phyloP scores from a whole-genome alignment of 2,888 invertebrate species.

The Drosophila pseudotakahashii region DNA sequence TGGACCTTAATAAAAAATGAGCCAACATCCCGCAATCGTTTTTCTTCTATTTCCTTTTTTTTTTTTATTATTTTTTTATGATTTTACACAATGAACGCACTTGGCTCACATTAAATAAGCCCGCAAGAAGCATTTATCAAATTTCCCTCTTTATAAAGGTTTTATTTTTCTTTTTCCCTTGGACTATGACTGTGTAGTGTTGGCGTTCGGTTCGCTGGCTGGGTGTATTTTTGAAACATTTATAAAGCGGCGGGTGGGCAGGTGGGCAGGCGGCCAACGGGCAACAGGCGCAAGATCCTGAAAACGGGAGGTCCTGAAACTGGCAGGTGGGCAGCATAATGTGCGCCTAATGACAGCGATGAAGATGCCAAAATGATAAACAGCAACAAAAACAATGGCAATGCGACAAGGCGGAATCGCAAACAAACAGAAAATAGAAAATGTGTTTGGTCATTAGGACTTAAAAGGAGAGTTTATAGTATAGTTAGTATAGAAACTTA shows the following conservation, averaged over 20 bases:
- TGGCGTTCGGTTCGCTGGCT: slow-evolving; percentile 29
- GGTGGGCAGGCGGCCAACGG: slow-evolving; percentile 53
- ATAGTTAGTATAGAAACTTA: not conserved
- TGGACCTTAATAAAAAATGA: slow-evolving; percentile 28
- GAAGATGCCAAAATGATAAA: slow-evolving; percentile 81
- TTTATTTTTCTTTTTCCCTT: slow-evolving; percentile 17
- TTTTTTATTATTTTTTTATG: slow-evolving; percentile 61
- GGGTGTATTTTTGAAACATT: slow-evolving; percentile 67
- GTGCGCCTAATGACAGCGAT: slow-evolving; percentile 80
- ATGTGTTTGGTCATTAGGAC: slow-evolving; percentile 67
- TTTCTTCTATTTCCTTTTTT: slow-evolving; percentile 8
- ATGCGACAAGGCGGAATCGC: slow-evolving; percentile 36
- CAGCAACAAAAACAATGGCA: slow-evolving; percentile 58
- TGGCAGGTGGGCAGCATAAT: slow-evolving; percentile 58
- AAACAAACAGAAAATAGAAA: slow-evolving; percentile 59
- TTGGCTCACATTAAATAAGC: slow-evolving; percentile 78
- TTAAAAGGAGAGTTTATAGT: slow-evolving; percentile 5
- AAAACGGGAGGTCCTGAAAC: slow-evolving; percentile 8
- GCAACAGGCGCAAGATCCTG: slow-evolving; percentile 14
- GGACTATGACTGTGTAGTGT: slow-evolving; percentile 33
- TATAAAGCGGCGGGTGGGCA: slow-evolving; percentile 74
- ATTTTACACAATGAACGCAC: slow-evolving; percentile 74
- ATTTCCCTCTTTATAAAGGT: slow-evolving; percentile 68
- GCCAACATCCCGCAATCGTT: slow-evolving; percentile 27
- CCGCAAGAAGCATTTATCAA: slow-evolving; percentile 78